Percentiles rank a stretch among this genome's conserved stretches.
phyloP scores from a whole-genome alignment of 1,140 invertebrate species.

The Geopemphigus sp. region DNA sequence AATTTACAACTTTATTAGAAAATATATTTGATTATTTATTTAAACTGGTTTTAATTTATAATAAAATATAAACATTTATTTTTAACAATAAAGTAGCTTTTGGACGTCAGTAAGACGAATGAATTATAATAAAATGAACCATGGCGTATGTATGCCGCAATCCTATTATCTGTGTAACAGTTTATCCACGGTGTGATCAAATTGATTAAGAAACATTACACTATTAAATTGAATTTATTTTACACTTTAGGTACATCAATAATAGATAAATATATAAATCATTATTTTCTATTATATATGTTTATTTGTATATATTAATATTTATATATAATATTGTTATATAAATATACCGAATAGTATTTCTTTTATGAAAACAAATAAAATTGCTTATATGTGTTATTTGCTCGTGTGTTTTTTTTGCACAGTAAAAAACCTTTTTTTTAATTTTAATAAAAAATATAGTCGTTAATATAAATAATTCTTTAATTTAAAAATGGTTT shows the following conservation, averaged over 20 bases:
- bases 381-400: too few species aligned
- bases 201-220: background rate
- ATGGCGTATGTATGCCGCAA: background rate
- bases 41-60: background rate
- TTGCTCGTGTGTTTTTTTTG: too few species aligned
- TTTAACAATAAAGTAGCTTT: background rate
- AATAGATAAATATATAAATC: background rate
- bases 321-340: too few species aligned
- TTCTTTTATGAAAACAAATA: too few species aligned
- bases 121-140: constrained; percentile 1
- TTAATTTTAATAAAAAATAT: background rate
- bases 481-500: too few species aligned
- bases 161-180: background rate
- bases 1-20: background rate
- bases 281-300: background rate
- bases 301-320: background rate
- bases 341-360: too few species aligned
- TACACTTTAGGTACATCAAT: background rate
- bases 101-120: background rate
- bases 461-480: too few species aligned
- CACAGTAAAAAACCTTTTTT: background rate
- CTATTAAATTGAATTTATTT: constrained; percentile 32
- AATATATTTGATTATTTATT: background rate
- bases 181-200: constrained; percentile 4
- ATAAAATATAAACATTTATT: background rate